Conservation (phyloP, 2,113 vertebrate species). For the Hylia prasina region DNA sequence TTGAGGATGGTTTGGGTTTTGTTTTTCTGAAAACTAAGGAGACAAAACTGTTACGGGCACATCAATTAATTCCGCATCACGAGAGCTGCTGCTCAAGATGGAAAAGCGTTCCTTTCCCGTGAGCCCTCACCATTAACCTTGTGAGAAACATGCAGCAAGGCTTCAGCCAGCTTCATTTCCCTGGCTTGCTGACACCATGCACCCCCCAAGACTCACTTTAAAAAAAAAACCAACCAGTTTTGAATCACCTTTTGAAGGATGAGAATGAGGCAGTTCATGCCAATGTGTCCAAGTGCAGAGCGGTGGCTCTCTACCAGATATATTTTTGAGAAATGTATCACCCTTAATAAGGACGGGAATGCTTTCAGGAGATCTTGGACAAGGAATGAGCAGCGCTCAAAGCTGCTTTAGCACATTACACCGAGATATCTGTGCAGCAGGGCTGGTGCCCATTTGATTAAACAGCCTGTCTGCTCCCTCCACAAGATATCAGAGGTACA, state of each 20-base stretch:
- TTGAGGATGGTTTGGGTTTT: not conserved
- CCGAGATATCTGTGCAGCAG: accelerated
- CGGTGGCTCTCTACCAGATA: not conserved
- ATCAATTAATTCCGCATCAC: accelerated
- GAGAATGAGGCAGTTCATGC: not conserved
- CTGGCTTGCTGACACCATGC: not conserved
- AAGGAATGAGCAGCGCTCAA: accelerated
- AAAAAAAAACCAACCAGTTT: not conserved
- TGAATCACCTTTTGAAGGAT: not conserved
- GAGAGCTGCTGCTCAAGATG: not conserved
- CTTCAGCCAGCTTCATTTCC: not conserved
- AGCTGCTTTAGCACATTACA: not conserved
- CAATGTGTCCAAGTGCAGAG: not conserved
- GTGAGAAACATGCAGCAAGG: not conserved
- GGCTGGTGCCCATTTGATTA: not conserved
- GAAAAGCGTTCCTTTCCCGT: not conserved
- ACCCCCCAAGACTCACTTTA: not conserved
- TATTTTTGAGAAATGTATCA: not conserved
- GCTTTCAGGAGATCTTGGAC: not conserved
- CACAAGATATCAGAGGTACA: slow-evolving; percentile 10
- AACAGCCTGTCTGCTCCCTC: slow-evolving; percentile 1
- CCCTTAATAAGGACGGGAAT: not conserved
- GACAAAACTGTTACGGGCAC: not conserved
- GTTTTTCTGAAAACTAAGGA: not conserved
- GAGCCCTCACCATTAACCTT: not conserved